phyloP scores from a whole-genome alignment of 2,113 vertebrate genomes.

The Corydoras sp. region DNA sequence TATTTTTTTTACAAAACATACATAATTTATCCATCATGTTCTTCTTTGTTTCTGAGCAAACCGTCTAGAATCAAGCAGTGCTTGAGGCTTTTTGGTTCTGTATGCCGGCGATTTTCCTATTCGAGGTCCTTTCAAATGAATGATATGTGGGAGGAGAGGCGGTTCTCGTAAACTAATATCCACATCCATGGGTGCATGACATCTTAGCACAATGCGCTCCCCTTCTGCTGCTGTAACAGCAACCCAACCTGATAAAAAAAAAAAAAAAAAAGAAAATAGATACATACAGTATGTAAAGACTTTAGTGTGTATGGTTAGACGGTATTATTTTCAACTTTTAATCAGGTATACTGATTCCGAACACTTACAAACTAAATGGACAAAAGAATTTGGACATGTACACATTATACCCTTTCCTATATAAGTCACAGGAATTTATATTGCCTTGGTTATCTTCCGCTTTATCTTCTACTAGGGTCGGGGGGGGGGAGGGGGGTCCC shows the following conservation, averaged over 20 bases:
- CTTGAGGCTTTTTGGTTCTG: constrained; percentile 60
- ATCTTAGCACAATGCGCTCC: constrained; percentile 66
- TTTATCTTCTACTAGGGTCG: too few relatives aligned
- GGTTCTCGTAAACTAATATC: constrained; percentile 62
- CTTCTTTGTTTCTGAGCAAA: background rate
- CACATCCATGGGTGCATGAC: constrained; percentile 65
- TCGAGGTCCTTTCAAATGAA: constrained; percentile 72
- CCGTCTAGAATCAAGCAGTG: constrained; percentile 57
- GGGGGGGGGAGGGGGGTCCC: too few relatives aligned
- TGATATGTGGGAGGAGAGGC: constrained; percentile 74
- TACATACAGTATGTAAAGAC: background rate
- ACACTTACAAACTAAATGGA: too few relatives aligned
- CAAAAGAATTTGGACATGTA: too few relatives aligned
- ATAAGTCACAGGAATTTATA: too few relatives aligned
- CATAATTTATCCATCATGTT: background rate
- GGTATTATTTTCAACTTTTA: background rate
- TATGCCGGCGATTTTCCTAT: constrained; percentile 69
- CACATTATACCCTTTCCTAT: too few relatives aligned
- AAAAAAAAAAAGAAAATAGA: background rate
- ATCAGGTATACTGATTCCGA: too few relatives aligned
- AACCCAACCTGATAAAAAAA: constrained; percentile 77
- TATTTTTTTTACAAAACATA: too few relatives aligned
- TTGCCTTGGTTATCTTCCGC: too few relatives aligned
- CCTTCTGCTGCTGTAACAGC: constrained; percentile 69
- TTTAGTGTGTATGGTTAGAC: background rate